Evolutionary conservation across 2,888 invertebrate species (phyloP), one percentile per base, ranked within the genome.

Genomic region (Cartodere bifasciata): DNA sequence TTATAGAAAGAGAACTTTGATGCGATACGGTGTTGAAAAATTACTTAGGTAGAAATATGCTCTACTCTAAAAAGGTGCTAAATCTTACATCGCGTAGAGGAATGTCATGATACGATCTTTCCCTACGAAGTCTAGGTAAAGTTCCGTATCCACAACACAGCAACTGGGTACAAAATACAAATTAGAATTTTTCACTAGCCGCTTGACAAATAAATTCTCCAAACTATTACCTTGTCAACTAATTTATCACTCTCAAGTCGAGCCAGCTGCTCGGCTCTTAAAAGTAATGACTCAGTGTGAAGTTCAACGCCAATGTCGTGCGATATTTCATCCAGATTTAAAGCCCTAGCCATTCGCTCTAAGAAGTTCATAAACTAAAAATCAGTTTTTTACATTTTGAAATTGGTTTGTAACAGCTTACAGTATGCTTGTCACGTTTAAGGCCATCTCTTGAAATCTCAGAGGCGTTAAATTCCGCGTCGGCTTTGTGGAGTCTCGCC

Each of bases 261-360:
- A 14, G 81, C 71, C 35, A 87, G 64, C 55, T 90, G 87, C 56
- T 91, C 86, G 2, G 86, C 86, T 23, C 90, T 70, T 36, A 86
- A 75, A 32, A 90, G 62, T 36, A 92, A 66, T 27, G 84, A 81
- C 50, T 91, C 90, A 0, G 85, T 78, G 50, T 81, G 81, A 50
- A 85, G 67, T 53, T 86, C 85, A 35, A 84, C 68, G 5, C 84
- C 85, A 39, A 83, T 67, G 55, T 86, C 85, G 47, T 75, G 70
- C 14, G 81, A 77, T 47, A 86, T 72, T 58, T 83, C 80, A 50
- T 86, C 84, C 74, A 86, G 78, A 57, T 82, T 84, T 56, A 92
- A 69, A 21, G 82, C 79, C 48, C 80, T 70, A 40, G 83, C 80
- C 38, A 92, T 62, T 33, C 83, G 72, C 52, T 88, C 86, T 55